These are phyloP conservation scores for Thereva unica DNA, from an alignment of 2,888 invertebrate species.

Conservation along the genomic window DNA sequence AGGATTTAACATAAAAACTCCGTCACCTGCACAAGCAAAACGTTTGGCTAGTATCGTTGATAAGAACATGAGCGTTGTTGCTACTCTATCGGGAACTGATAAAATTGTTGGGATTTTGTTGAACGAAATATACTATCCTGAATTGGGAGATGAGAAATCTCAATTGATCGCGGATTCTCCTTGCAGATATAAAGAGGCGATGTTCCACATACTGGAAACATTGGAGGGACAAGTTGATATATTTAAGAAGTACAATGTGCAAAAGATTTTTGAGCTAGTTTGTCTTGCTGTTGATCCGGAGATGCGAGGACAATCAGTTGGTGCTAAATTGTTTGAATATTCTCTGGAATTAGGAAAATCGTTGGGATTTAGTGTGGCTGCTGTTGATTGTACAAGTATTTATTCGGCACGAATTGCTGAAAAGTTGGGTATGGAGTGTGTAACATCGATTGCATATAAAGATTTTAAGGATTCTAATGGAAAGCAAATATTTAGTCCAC, in stretches of 20 bases:
- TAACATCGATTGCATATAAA: constrained; percentile 37
- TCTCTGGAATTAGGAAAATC: constrained; percentile 38
- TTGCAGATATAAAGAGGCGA: constrained; percentile 15
- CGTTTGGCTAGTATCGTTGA: constrained; percentile 35
- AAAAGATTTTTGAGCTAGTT: constrained; percentile 39
- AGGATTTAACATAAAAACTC: constrained; percentile 38
- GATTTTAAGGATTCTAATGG: constrained; percentile 41
- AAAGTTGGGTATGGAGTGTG: constrained; percentile 38
- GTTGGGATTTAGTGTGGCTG: constrained; percentile 38
- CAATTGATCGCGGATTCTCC: constrained; percentile 1
- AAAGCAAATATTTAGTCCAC: constrained; percentile 40
- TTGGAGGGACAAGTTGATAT: constrained; percentile 39
- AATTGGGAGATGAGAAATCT: not conserved
- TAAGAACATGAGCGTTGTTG: constrained; percentile 41
- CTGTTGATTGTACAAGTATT: constrained; percentile 42
- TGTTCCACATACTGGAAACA: constrained; percentile 16
- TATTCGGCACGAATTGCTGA: constrained; percentile 42
- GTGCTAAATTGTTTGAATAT: constrained; percentile 39
- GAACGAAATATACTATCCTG: constrained; percentile 14
- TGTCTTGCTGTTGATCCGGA: constrained; percentile 39
- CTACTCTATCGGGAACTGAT: constrained; percentile 18
- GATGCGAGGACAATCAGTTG: constrained; percentile 41
- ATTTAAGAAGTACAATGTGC: constrained; percentile 38
- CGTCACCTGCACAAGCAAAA: constrained; percentile 41
- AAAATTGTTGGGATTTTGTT: constrained; percentile 23